phyloP scores from a whole-genome alignment of 2,888 invertebrate genomes.

The Ametastegia equiseti region DNA sequence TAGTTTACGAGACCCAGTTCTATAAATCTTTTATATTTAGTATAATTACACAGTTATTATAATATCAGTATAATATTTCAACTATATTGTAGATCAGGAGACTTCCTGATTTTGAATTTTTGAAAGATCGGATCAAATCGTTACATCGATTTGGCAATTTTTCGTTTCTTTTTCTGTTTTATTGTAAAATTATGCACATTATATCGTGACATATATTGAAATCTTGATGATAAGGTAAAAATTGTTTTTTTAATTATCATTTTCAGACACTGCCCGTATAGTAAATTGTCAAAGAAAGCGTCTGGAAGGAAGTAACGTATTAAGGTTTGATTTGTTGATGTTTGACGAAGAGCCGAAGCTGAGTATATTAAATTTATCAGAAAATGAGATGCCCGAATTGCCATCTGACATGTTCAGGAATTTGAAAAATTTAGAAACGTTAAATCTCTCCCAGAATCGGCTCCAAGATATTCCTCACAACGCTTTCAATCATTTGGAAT shows the following conservation, averaged over 20 bases:
- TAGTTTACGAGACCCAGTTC: not conserved
- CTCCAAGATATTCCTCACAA: slow-evolving; percentile 74
- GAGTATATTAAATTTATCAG: slow-evolving; percentile 76
- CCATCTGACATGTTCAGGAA: slow-evolving; percentile 77
- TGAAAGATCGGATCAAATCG: too few relatives aligned
- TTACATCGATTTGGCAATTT: too few relatives aligned
- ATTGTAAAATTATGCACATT: too few relatives aligned
- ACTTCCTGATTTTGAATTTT: too few relatives aligned
- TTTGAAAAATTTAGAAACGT: slow-evolving; percentile 73
- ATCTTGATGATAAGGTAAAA: too few relatives aligned
- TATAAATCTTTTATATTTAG: not conserved
- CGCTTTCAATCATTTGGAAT: slow-evolving; percentile 72
- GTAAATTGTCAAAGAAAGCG: slow-evolving; percentile 60
- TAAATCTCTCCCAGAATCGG: slow-evolving; percentile 79
- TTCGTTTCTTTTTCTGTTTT: too few relatives aligned
- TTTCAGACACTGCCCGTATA: slow-evolving; percentile 14
- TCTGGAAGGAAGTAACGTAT: slow-evolving; percentile 55
- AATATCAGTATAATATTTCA: too few relatives aligned
- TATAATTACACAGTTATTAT: not conserved
- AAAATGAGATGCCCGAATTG: slow-evolving; percentile 76
- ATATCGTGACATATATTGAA: too few relatives aligned
- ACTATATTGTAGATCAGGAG: too few relatives aligned
- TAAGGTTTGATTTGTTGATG: slow-evolving; percentile 59
- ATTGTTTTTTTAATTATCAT: not conserved
- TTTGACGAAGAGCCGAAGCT: slow-evolving; percentile 75